These are phyloP conservation scores for Avahi laniger DNA, from an alignment of 2,797 vertebrate genomes.

Conservation along the genomic window DNA sequence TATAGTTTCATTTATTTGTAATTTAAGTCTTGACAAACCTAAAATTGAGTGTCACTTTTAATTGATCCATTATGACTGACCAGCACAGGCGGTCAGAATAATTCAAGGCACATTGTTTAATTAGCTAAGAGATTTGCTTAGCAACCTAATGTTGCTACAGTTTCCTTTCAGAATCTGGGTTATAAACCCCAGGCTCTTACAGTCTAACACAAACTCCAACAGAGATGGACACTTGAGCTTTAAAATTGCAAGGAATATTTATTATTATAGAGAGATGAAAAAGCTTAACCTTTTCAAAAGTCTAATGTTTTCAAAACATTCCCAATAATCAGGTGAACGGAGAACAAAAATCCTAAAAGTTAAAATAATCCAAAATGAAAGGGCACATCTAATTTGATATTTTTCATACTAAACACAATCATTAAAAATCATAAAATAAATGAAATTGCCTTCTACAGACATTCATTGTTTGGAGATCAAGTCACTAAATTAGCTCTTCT, in stretches of 20 bases:
- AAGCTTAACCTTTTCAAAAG: background rate
- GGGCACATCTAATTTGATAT: background rate
- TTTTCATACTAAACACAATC: slow-evolving; percentile 28
- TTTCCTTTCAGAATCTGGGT: slow-evolving; percentile 30
- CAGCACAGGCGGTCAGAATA: background rate
- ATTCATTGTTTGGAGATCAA: background rate
- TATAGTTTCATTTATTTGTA: slow-evolving; percentile 29
- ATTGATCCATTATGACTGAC: background rate
- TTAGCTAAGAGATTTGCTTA: slow-evolving; percentile 41
- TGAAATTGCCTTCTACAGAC: background rate
- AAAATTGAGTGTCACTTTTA: slow-evolving; percentile 8
- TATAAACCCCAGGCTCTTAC: background rate
- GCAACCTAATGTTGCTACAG: slow-evolving; percentile 31
- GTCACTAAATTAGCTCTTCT: background rate
- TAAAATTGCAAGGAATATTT: background rate
- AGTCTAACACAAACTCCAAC: background rate
- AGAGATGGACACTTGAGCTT: background rate
- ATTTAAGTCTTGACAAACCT: slow-evolving; percentile 12
- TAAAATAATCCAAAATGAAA: slow-evolving; percentile 39
- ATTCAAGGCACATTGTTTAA: background rate
- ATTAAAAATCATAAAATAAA: slow-evolving; percentile 17
- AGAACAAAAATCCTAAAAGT: slow-evolving; percentile 19
- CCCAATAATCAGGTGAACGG: background rate
- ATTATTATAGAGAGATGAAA: background rate
- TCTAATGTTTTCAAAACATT: slow-evolving; percentile 7